These are phyloP conservation scores for honey bee (Apis mellifera) DNA, from an alignment of 1,140 invertebrate species.

Conservation along the genomic window Amel_HAv3.1 CM009932.2:6922001-6922500, in stretches of 20 bases:
- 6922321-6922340: constrained; percentile 90
- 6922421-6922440: constrained; percentile 97
- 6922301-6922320: constrained; percentile 92
- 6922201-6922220: constrained; percentile 98
- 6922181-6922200: constrained; percentile 98
- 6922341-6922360: constrained; percentile 14
- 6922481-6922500: constrained; percentile 96
- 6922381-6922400: constrained; percentile 56
- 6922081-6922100: constrained; percentile 95
- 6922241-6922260: constrained; percentile 97
- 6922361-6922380: neutral
- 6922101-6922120: constrained; percentile 91
- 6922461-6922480: constrained; percentile 94
- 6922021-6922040: constrained; percentile 96
- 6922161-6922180: constrained; percentile 91
- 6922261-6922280: constrained; percentile 92
- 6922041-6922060: constrained; percentile 97
- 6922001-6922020: constrained; percentile 94
- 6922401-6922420: constrained; percentile 96
- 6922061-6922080: constrained; percentile 99
- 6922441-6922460: constrained; percentile 96
- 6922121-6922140: constrained; percentile 60
- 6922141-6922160: constrained; percentile 70
- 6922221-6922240: constrained; percentile 97
- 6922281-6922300: constrained; percentile 93